Evolutionary conservation across 2,888 invertebrate species (phyloP).

Genomic region (Trichogramma dendrolimi): DNA sequence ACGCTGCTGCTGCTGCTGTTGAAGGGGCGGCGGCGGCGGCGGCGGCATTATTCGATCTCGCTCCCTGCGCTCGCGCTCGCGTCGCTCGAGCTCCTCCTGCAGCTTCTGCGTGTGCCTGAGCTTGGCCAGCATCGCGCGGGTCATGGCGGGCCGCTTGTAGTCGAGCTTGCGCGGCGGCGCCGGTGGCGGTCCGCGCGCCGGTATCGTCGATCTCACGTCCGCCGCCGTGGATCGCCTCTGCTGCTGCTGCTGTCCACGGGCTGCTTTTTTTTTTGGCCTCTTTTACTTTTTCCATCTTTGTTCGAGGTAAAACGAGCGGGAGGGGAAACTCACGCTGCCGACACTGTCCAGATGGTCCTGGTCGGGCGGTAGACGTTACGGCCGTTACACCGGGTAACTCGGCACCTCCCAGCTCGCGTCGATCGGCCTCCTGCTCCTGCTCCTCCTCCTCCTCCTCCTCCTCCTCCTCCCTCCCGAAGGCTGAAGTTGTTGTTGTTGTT

Average conservation of each 20-base stretch:
- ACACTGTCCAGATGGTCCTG: not conserved
- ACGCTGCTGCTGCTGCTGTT: not conserved
- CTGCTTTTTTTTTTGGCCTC: not conserved
- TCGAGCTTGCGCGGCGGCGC: constrained; percentile 38
- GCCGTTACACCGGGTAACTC: not conserved
- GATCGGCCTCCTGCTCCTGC: constrained; percentile 9
- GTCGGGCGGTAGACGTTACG: not conserved
- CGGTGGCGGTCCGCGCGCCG: constrained; percentile 26
- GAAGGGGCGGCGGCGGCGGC: not conserved
- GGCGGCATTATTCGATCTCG: too few relatives aligned
- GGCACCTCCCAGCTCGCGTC: constrained; percentile 5
- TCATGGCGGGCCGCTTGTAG: constrained; percentile 37
- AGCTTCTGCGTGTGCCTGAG: constrained; percentile 34
- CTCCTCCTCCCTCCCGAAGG: not conserved
- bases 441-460: constrained; percentile 5
- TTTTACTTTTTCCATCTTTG: not conserved
- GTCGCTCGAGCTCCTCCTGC: constrained; percentile 33
- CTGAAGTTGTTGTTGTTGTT: not conserved
- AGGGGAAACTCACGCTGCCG: too few relatives aligned
- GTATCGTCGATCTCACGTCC: not conserved
- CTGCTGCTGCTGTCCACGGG: too few relatives aligned
- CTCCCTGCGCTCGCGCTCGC: constrained; percentile 29
- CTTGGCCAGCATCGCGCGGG: constrained; percentile 42
- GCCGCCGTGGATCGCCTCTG: not conserved
- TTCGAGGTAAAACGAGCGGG: not conserved